Conservation (phyloP, 2,888 invertebrate genomes). For the Tiliacea citrago region DNA sequence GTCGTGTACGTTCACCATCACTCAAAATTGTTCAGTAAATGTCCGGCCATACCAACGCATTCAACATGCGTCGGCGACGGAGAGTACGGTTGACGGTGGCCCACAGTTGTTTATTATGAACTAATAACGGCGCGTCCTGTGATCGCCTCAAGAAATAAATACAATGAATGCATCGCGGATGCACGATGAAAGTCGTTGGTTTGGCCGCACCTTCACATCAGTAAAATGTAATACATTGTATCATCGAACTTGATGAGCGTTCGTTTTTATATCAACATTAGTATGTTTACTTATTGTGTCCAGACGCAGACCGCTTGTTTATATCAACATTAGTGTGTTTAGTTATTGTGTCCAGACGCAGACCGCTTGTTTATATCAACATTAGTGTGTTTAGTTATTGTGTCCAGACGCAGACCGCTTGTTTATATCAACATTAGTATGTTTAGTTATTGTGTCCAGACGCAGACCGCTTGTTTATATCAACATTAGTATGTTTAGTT, state of each 20-base stretch:
- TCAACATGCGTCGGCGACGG: too few relatives aligned
- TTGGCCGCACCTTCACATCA: neutral
- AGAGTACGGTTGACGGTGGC: neutral
- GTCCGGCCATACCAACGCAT: too few relatives aligned
- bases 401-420: slow-evolving; percentile 44
- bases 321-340: slow-evolving; percentile 36
- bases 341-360: slow-evolving; percentile 29
- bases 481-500: slow-evolving; percentile 25
- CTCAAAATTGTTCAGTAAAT: neutral
- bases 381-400: slow-evolving; percentile 24
- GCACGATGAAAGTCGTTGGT: neutral
- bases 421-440: slow-evolving; percentile 52
- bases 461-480: slow-evolving; percentile 58
- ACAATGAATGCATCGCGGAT: neutral
- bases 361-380: slow-evolving; percentile 60
- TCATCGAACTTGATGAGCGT: slow-evolving; percentile 12
- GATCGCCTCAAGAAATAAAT: too few relatives aligned
- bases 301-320: slow-evolving; percentile 52
- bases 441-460: slow-evolving; percentile 27
- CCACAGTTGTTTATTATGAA: neutral
- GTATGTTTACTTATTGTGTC: slow-evolving; percentile 27
- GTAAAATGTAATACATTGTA: slow-evolving; percentile 13
- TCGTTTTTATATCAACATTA: slow-evolving; percentile 30
- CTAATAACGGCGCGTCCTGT: neutral
- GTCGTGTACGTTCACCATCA: neutral